Percentiles rank a stretch among this genome's conserved stretches.
These are phyloP conservation scores for Prionailurus viverrinus DNA, from an alignment of 2,113 vertebrate genomes.

Conservation along the genomic window DNA sequence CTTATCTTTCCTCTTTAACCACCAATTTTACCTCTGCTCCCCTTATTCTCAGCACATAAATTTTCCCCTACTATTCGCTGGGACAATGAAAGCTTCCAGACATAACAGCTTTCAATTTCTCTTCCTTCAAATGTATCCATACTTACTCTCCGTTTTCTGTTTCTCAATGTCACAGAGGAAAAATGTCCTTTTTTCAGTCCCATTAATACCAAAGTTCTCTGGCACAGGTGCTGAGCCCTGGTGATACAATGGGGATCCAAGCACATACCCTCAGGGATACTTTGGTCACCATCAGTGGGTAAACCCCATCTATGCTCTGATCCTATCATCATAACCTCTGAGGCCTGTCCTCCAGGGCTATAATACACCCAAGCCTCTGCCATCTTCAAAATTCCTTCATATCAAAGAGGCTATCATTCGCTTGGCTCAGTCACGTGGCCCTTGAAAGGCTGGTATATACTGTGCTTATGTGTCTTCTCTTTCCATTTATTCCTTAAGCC, in stretches of 20 bases:
- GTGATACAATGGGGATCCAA: neutral
- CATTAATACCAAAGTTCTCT: neutral
- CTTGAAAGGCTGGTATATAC: neutral
- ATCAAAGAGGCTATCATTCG: too few relatives aligned
- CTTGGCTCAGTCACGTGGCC: neutral
- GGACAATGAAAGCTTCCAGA: neutral
- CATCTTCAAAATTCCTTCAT: neutral
- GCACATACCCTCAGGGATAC: too few relatives aligned
- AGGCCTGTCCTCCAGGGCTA: neutral
- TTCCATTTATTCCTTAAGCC: neutral
- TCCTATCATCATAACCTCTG: accelerated
- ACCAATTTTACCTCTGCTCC: neutral
- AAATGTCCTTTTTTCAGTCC: neutral
- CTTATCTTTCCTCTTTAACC: neutral
- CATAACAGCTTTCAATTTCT: neutral
- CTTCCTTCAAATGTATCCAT: neutral
- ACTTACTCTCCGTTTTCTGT: neutral
- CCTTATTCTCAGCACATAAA: neutral
- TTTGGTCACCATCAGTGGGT: neutral
- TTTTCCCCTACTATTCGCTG: neutral
- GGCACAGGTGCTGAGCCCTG: neutral
- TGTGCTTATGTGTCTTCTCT: neutral
- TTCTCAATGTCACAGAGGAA: neutral
- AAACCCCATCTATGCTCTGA: neutral
- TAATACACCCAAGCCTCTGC: neutral